These are phyloP conservation scores for Petroica traversi DNA, from an alignment of 2,113 vertebrate species.

Conservation along the genomic window DNA sequence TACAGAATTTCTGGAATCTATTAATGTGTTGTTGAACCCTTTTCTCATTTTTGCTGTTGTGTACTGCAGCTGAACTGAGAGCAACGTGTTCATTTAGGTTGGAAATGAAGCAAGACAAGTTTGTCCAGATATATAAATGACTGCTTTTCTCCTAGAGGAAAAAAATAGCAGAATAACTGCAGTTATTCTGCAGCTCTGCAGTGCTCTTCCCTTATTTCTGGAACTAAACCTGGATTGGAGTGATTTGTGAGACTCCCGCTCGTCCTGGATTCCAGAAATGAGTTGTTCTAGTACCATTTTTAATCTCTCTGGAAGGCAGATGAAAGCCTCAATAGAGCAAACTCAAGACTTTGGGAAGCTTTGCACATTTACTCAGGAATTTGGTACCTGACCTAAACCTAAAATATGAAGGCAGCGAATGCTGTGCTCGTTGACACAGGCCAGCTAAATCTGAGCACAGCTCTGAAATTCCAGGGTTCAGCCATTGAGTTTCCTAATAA, in stretches of 20 bases:
- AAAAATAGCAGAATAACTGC: background rate
- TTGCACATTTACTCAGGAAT: background rate
- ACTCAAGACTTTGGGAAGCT: background rate
- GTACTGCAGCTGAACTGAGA: background rate
- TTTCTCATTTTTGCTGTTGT: background rate
- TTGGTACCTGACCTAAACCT: background rate
- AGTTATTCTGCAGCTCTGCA: background rate
- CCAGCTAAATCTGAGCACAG: background rate
- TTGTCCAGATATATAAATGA: background rate
- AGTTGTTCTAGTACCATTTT: background rate
- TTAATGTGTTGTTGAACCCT: background rate
- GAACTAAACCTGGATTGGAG: background rate
- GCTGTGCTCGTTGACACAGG: background rate
- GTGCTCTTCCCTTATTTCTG: background rate
- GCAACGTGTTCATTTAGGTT: background rate
- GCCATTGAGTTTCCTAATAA: background rate
- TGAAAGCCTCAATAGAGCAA: background rate
- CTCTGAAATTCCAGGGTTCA: background rate
- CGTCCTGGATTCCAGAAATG: background rate
- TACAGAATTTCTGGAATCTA: slow-evolving; percentile 7
- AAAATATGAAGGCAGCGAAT: background rate
- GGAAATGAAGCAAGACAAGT: slow-evolving; percentile 6
- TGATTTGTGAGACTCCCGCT: background rate
- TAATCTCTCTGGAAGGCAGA: background rate
- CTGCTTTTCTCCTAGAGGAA: background rate